phyloP scores from a whole-genome alignment of 2,113 vertebrate species.

The Orycteropus afer region DNA sequence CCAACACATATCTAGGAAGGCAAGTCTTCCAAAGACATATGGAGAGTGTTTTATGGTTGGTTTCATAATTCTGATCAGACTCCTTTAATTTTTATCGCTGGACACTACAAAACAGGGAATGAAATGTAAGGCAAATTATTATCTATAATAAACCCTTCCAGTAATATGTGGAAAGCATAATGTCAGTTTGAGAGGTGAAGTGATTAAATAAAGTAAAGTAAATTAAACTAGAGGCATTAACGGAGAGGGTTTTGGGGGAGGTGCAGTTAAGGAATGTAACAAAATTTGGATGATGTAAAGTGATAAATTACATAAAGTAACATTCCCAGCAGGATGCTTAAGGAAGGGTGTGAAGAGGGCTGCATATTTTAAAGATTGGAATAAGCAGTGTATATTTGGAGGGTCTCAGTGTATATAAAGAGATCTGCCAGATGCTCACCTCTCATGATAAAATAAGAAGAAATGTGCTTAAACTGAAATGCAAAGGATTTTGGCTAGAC shows the following conservation, averaged over 20 bases:
- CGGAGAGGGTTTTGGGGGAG: background rate
- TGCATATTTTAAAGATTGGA: constrained; percentile 74
- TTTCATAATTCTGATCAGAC: constrained; percentile 72
- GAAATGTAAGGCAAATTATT: constrained; percentile 66
- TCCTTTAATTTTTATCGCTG: constrained; percentile 75
- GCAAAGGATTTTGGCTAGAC: constrained; percentile 4
- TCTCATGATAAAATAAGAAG: constrained; percentile 33
- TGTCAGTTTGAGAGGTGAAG: background rate
- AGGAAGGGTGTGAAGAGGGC: constrained; percentile 72
- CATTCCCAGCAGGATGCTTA: constrained; percentile 67
- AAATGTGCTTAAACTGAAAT: constrained; percentile 44
- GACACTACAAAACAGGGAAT: constrained; percentile 59
- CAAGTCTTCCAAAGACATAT: constrained; percentile 81
- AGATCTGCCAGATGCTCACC: constrained; percentile 75
- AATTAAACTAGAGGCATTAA: constrained; percentile 2
- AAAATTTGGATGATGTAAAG: constrained; percentile 34
- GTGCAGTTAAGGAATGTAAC: constrained; percentile 34
- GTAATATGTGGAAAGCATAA: constrained; percentile 16
- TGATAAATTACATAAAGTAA: constrained; percentile 67
- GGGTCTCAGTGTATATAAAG: constrained; percentile 68
- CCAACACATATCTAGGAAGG: constrained; percentile 73
- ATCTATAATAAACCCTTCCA: constrained; percentile 61
- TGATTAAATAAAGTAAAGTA: constrained; percentile 9
- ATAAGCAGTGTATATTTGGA: constrained; percentile 61
- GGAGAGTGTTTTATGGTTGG: constrained; percentile 81